Conservation (phyloP, 1,140 invertebrate species). For the Drosophila sp. region DNA sequence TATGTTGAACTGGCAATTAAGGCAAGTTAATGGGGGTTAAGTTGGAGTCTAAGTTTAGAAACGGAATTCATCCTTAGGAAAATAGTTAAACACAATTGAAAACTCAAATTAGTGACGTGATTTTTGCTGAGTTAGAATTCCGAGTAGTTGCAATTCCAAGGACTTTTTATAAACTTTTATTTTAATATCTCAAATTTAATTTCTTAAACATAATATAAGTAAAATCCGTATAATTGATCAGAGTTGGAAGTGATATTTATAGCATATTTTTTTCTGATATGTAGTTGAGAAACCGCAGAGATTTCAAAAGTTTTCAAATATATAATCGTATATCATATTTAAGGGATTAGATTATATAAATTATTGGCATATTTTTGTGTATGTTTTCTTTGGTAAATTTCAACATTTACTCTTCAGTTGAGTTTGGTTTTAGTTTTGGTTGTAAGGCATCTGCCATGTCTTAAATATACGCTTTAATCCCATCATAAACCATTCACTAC, state of each 20-base stretch:
- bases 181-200: too few species aligned
- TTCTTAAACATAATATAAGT: too few species aligned
- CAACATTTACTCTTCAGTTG: neutral
- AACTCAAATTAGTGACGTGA: too few species aligned
- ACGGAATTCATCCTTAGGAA: neutral
- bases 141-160: too few species aligned
- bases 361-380: neutral
- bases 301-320: neutral
- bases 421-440: neutral
- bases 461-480: slow-evolving; percentile 32
- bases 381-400: neutral
- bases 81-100: too few species aligned
- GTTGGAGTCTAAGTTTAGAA: neutral
- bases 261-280: too few species aligned
- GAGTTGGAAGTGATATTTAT: too few species aligned
- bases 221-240: too few species aligned
- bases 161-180: too few species aligned
- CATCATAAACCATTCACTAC: slow-evolving; percentile 25
- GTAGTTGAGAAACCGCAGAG: too few species aligned
- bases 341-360: slow-evolving; percentile 7
- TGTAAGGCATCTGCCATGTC: neutral
- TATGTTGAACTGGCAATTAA: slow-evolving; percentile 43
- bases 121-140: too few species aligned
- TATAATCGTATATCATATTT: slow-evolving; percentile 3
- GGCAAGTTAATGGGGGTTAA: slow-evolving; percentile 9